Evolutionary conservation across 2,888 invertebrate species (phyloP), one percentile per base, ranked within the genome.

Genomic region (Polyommatus iphigenia): DNA sequence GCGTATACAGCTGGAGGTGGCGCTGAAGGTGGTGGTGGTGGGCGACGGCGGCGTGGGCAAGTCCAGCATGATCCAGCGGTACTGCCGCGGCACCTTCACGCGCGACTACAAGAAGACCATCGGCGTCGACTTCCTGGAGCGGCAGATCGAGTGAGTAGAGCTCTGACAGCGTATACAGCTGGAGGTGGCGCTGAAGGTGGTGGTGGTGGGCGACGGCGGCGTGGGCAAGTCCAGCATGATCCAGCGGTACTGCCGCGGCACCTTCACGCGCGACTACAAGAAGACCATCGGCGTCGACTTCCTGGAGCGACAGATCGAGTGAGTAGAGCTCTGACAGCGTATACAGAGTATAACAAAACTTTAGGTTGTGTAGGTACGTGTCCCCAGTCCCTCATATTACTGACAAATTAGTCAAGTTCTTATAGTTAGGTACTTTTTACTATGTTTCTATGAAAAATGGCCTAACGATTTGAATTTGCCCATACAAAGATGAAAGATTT

Each of bases 161-260:
- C 57, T 71, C 13, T 3, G 29, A 29, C 76, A 41, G 41, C 41
- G 10, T 41, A 41, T 41, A 41, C 41, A 41, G 41, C 41, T 98
- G 94, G 98, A 99, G 96, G 97, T 98, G 94, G 98, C 98, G 95
- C 97, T 99, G 93, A 98, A 98, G 96, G 98, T 99, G 96, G 99
- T 99, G 93, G 98, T 99, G 88, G 99, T 99, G 84, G 99, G 99
- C 86, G 99, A 99, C 94, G 99, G 99, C 81, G 99, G 99, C 84
- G 99, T 99, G 81, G 99, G 99, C 86, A 99, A 99, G 95, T 98
- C 98, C 83, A 98, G 98, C 88, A 98, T 99, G 98, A 99, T 99
- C 89, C 99, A 99, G 95, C 96, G 99, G 83, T 99, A 98, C 94
- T 99, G 99, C 95, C 98, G 98, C 88, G 99, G 99, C 82, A 98